Evolutionary conservation across 2,797 vertebrate species (phyloP).

Genomic region (Lemur catta): DNA sequence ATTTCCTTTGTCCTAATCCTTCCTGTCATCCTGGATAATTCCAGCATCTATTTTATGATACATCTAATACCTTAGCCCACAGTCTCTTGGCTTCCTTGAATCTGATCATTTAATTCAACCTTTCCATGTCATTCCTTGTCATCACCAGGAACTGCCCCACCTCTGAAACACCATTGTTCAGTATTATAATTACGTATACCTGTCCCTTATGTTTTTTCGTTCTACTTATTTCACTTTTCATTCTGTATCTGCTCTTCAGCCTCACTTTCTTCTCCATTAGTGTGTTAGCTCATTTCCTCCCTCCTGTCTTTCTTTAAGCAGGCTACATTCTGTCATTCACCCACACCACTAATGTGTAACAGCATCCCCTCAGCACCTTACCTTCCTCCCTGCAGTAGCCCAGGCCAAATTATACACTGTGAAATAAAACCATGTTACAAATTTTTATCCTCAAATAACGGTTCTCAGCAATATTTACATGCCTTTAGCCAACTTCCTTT

Average conservation of each 20-base stretch:
- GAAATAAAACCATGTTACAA: neutral
- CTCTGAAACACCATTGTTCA: neutral
- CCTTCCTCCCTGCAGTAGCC: neutral
- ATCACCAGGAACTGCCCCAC: neutral
- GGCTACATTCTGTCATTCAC: neutral
- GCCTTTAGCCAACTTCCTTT: neutral
- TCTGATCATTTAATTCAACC: neutral
- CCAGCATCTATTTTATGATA: neutral
- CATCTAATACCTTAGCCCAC: neutral
- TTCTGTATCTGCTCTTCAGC: neutral
- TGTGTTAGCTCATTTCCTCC: neutral
- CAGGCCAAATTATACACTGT: neutral
- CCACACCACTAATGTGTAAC: neutral
- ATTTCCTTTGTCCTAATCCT: constrained; percentile 6
- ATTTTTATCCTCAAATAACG: neutral
- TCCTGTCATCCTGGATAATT: neutral
- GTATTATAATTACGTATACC: neutral
- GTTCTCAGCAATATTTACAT: neutral
- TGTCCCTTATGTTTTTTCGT: neutral
- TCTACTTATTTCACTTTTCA: neutral
- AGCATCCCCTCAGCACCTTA: neutral
- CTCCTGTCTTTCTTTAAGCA: neutral
- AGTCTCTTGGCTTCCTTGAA: neutral
- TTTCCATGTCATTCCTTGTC: neutral
- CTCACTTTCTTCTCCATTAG: neutral